Evolutionary conservation across 2,797 vertebrate genomes (phyloP), one percentile per base, ranked within the genome.

Genomic region (Melanogrammus aeglefinus): DNA sequence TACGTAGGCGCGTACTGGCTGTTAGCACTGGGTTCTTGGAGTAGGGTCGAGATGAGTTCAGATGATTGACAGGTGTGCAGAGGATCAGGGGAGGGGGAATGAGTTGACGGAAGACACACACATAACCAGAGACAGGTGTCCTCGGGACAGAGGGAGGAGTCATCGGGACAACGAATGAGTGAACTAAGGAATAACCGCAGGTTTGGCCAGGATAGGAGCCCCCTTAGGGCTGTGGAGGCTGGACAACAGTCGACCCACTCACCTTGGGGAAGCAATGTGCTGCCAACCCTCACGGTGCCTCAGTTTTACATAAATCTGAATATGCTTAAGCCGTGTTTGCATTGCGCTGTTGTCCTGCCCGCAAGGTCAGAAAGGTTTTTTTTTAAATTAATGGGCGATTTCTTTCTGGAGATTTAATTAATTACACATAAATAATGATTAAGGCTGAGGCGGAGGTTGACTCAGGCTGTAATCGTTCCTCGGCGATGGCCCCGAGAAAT

Each of bases 291-390:
- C 90, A 89, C 84, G 71, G 84, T 89, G 10, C 81, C 10, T 72
- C 84, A 86, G 78, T 75, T 92, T 92, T 90, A 89, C 91, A 93
- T 92, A 91, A 92, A 84, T 88, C 88, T 88, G 73, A 81, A 81
- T 81, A 81, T 72, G 90, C 90, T 90, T 86, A 90, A 89, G 83
- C 89, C 88, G 79, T 87, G 90, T 91, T 91, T 93, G 85, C 82
- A 90, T 93, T 91, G 91, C 33, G 47, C 81, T 47, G 72, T 76
- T 75, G 83, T 87, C 82, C 88, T 82, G 24, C 76, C 72, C 81
- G 86, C 89, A 91, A 93, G 91, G 92, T 92, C 91, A 87, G 73
- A 18, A 35, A 74, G 57, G 74, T 77, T 91, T 88, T 57, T 21
- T 3, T 4, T 57, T 18, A 21, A 6, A 7, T 57, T 21, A 88